phyloP scores from a whole-genome alignment of 1,140 invertebrate species.

The Saccostrea echinata region DNA sequence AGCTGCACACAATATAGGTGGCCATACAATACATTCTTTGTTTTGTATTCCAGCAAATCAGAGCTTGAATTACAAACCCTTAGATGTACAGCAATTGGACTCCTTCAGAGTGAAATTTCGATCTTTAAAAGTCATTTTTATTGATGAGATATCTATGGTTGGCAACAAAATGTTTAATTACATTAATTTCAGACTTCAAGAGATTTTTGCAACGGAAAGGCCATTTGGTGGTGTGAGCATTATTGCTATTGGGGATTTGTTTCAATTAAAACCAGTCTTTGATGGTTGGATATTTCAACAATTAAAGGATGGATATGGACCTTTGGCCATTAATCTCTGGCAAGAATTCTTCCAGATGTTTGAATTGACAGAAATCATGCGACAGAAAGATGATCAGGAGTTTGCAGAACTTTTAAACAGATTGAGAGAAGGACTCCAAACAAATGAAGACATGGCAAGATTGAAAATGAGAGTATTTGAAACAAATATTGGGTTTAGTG shows the following conservation, averaged over 20 bases:
- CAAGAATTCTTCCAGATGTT: constrained; percentile 53
- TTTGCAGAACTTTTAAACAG: constrained; percentile 59
- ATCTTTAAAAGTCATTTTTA: constrained; percentile 50
- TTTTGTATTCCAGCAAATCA: too few relatives aligned
- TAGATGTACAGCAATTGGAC: constrained; percentile 40
- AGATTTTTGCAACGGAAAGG: constrained; percentile 44
- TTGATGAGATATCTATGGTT: constrained; percentile 63
- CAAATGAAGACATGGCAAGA: constrained; percentile 48
- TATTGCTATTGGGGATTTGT: constrained; percentile 60
- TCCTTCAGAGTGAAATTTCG: constrained; percentile 46
- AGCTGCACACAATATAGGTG: constrained; percentile 54
- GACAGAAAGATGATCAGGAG: constrained; percentile 56
- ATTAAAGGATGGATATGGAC: constrained; percentile 44
- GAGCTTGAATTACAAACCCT: constrained; percentile 31
- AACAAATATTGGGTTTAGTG: too few relatives aligned
- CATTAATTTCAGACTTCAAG: constrained; percentile 49
- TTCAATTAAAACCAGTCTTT: constrained; percentile 56
- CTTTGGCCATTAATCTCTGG: constrained; percentile 58
- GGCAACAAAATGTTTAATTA: constrained; percentile 55
- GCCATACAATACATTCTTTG: constrained; percentile 31
- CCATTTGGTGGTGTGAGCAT: constrained; percentile 59
- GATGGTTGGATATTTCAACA: constrained; percentile 58
- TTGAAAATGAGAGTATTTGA: too few relatives aligned
- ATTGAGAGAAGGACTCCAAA: constrained; percentile 48
- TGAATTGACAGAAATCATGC: constrained; percentile 60